These are phyloP conservation scores for Bacillus rossius DNA, from an alignment of 1,140 invertebrate species.

Conservation along the genomic window DNA sequence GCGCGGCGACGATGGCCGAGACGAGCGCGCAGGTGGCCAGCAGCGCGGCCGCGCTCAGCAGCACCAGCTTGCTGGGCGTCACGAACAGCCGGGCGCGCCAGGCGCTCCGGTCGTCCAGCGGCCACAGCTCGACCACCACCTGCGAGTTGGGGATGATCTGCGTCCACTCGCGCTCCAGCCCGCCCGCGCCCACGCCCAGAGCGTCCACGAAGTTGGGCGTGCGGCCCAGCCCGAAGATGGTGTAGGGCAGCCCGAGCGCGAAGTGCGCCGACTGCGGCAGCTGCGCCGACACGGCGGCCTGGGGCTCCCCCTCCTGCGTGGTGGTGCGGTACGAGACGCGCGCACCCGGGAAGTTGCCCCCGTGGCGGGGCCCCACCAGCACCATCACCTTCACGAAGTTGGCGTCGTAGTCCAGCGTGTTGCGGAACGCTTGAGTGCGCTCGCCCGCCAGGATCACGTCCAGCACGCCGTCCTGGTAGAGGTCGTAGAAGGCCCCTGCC, in stretches of 20 bases:
- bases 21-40: conserved; percentile 84
- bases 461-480: conserved; percentile 78
- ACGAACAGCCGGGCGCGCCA: conserved; percentile 96
- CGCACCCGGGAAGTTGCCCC: conserved; percentile 74
- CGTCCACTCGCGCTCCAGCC: conserved; percentile 64
- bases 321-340: conserved; percentile 81
- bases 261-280: conserved; percentile 89
- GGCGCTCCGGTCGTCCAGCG: conserved; percentile 62
- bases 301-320: conserved; percentile 70
- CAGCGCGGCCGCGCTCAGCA: conserved; percentile 86
- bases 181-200: conserved; percentile 74
- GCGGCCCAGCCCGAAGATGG: conserved; percentile 90
- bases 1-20: conserved; percentile 71
- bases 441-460: conserved; percentile 69
- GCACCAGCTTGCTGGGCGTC: conserved; percentile 90
- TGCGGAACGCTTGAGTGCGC: conserved; percentile 70
- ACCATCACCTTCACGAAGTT: conserved; percentile 96
- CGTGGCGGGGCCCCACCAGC: conserved; percentile 55
- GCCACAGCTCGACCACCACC: conserved; percentile 91
- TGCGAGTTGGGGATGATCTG: conserved; percentile 98
- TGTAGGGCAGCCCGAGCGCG: conserved; percentile 88
- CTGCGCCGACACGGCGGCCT: conserved; percentile 75
- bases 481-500: conserved; percentile 89
- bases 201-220: conserved; percentile 97
- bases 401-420: conserved; percentile 87